Evolutionary conservation across 2,113 vertebrate species (phyloP), one percentile per base, ranked within the genome.

Genomic region (Periophthalmodon schlosseri): DNA sequence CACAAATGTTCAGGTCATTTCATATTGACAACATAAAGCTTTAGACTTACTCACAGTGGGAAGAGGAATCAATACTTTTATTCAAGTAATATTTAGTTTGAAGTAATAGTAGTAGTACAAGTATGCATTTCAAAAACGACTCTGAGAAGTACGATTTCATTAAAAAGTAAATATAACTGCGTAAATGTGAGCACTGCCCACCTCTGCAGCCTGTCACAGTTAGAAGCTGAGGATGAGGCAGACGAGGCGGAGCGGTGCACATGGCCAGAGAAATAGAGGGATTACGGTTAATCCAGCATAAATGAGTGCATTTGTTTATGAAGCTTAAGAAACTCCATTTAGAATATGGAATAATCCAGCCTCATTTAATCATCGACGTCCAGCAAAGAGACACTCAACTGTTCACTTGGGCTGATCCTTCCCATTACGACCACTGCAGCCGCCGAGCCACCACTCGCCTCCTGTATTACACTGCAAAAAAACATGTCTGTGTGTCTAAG

Each of bases 251-350:
- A 44, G 76, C 75, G 76, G 75, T 79, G 74, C 65, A 44, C 18
- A 65, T 78, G 84, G 70, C 61, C 70, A 89, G 81, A 77, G 87
- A 91, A 92, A 92, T 89, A 92, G 92, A 86, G 89, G 92, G 92
- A 94, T 94, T 94, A 94, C 80, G 23, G 89, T 76, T 94, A 94
- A 94, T 94, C 93, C 88, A 82, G 83, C 80, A 83, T 87, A 94
- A 92, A 93, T 89, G 90, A 93, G 90, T 90, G 93, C 93, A 94
- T 94, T 93, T 94, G 93, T 93, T 94, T 94, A 93, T 93, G 88
- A 89, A 92, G 89, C 84, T 93, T 92, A 92, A 90, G 91, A 87
- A 86, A 89, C 85, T 87, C 92, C 93, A 94, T 94, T 94, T 93
- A 92, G 92, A 94, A 93, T 94, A 94, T 94, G 93, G 94, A 94